Evolutionary conservation across 35 echinoderm and acorn worm genomes (phyloP).

Genomic region (Acanthaster planci): DNA sequence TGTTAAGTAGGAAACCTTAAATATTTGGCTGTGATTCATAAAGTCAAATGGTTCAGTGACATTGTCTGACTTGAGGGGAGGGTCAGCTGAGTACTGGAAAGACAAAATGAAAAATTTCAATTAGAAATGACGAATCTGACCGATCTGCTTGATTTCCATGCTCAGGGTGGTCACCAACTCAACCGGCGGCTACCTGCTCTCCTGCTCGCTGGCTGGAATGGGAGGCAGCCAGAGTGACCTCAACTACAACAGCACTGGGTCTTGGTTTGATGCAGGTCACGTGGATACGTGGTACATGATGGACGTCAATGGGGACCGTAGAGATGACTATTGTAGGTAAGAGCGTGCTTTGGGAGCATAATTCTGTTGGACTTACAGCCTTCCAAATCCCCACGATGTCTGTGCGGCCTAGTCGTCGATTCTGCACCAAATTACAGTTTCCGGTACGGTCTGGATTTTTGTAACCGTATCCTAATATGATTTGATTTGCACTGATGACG

Average conservation of each 20-base stretch:
- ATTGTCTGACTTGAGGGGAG: not conserved
- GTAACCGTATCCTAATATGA: no score
- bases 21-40: not conserved
- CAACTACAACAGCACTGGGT: not conserved
- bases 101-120: no score
- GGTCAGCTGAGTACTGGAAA: not conserved
- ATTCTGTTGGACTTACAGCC: no score
- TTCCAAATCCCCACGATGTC: no score
- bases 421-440: no score
- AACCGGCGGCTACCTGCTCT: not conserved
- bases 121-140: not conserved
- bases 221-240: not conserved
- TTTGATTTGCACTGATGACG: no score
- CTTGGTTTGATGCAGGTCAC: constrained; percentile 68
- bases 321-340: constrained; percentile 91
- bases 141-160: not conserved
- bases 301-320: constrained; percentile 76
- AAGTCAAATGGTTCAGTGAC: not conserved
- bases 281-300: constrained; percentile 93
- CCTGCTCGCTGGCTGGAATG: not conserved
- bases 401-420: no score
- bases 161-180: not conserved
- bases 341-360: no score
- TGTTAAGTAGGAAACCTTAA: not conserved
- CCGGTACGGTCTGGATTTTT: no score